phyloP scores from a whole-genome alignment of 2,797 vertebrate species.

The Cephalopachus bancanus region DNA sequence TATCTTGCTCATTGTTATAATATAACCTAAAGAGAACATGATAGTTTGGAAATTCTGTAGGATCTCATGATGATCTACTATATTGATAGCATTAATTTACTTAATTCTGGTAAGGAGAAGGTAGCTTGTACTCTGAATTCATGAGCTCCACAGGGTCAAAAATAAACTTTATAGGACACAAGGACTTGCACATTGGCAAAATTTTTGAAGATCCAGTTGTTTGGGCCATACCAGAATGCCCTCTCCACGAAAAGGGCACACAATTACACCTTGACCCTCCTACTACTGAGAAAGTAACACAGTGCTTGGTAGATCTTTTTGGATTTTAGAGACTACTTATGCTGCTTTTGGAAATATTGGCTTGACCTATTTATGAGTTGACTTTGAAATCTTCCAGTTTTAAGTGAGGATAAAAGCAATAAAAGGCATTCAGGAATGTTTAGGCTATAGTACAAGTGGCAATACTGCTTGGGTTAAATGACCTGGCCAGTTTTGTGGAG shows the following conservation, averaged over 20 bases:
- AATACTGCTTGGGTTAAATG: background rate
- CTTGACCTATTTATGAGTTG: background rate
- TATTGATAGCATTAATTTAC: conserved; percentile 9
- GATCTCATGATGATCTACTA: background rate
- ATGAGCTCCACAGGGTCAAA: background rate
- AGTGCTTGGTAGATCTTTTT: background rate
- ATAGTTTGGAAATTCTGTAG: conserved; percentile 9
- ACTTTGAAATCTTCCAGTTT: background rate
- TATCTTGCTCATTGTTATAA: background rate
- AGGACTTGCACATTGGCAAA: background rate
- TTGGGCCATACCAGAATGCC: background rate
- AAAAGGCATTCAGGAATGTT: background rate
- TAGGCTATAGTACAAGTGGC: background rate
- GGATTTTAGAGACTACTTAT: background rate
- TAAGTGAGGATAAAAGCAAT: background rate
- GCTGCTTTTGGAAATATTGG: background rate
- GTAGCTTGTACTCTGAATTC: background rate
- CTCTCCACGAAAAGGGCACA: background rate
- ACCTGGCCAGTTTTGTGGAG: background rate
- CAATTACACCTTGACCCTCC: background rate
- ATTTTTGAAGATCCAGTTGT: background rate
- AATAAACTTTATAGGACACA: background rate
- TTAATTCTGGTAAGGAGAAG: background rate
- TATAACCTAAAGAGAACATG: background rate
- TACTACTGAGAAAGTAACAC: background rate